These are phyloP conservation scores for Baccha elongata DNA, from an alignment of 2,888 invertebrate species.

Conservation along the genomic window DNA sequence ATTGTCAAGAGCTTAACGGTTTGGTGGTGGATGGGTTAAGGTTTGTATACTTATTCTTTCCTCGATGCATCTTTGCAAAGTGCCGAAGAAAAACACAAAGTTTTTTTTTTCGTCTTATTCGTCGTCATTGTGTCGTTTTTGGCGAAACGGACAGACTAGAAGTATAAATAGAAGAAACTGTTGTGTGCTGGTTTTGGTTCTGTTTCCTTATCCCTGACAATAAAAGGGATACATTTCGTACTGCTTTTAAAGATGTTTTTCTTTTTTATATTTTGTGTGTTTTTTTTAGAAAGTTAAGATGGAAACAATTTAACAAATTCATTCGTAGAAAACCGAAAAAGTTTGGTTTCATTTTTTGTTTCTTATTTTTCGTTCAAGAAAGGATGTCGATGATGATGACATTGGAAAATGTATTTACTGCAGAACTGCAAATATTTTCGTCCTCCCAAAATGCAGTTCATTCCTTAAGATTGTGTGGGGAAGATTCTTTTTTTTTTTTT, in stretches of 20 bases:
- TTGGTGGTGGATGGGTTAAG: slow-evolving; percentile 33
- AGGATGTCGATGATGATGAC: slow-evolving; percentile 60
- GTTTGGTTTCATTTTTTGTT: slow-evolving; percentile 44
- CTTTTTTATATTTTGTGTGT: slow-evolving; percentile 11
- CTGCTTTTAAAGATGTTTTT: slow-evolving; percentile 18
- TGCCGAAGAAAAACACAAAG: slow-evolving; percentile 66
- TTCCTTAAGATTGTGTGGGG: slow-evolving; percentile 9
- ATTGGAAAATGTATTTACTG: slow-evolving; percentile 57
- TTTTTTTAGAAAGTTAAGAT: slow-evolving; percentile 58
- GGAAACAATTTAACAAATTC: slow-evolving; percentile 75
- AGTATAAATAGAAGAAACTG: slow-evolving; percentile 69
- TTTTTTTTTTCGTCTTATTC: slow-evolving; percentile 43
- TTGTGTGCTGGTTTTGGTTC: slow-evolving; percentile 62
- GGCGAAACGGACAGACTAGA: slow-evolving; percentile 17
- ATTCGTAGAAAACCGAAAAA: slow-evolving; percentile 73
- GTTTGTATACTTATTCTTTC: slow-evolving; percentile 5
- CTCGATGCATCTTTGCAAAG: slow-evolving; percentile 46
- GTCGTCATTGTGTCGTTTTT: slow-evolving; percentile 13
- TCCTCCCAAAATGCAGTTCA: slow-evolving; percentile 49
- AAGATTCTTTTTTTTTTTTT: slow-evolving; percentile 15
- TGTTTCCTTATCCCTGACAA: slow-evolving; percentile 65
- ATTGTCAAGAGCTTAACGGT: slow-evolving; percentile 73
- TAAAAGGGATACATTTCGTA: slow-evolving; percentile 64
- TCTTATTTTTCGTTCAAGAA: slow-evolving; percentile 25
- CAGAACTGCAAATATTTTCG: slow-evolving; percentile 43